A percentile compares a stretch with the other conserved stretches of the same genome.
phyloP scores from a whole-genome alignment of 2,113 vertebrate genomes.

The Atrichornis clamosus region DNA sequence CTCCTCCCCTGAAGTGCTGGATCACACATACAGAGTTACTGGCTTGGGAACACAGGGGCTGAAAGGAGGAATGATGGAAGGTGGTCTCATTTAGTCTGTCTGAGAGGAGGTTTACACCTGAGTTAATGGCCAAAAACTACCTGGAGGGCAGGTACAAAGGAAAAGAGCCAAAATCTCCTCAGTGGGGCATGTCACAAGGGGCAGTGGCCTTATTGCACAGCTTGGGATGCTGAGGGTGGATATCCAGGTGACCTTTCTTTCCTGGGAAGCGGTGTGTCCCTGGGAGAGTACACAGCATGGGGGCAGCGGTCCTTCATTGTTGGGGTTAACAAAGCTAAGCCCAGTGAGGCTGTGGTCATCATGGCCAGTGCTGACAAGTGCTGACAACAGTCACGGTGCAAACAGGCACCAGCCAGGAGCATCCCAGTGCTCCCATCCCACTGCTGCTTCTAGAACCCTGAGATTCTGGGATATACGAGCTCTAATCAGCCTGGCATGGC shows the following conservation, averaged over 20 bases:
- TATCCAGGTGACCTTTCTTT: background rate
- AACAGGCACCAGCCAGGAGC: background rate
- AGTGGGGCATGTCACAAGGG: background rate
- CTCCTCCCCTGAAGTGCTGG: background rate
- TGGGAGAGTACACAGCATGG: background rate
- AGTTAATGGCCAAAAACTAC: background rate
- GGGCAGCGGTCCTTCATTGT: accelerated
- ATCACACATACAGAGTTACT: accelerated
- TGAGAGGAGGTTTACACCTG: background rate
- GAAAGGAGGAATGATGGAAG: background rate
- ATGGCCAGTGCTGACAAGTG: background rate
- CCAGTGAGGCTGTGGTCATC: accelerated
- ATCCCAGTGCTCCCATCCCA: background rate
- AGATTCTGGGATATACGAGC: background rate
- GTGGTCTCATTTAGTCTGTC: background rate
- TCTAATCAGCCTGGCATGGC: background rate
- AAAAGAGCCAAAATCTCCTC: background rate
- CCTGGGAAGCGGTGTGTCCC: background rate
- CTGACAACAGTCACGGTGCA: background rate
- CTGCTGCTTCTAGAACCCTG: background rate
- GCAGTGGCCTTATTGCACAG: background rate
- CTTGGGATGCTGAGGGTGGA: background rate
- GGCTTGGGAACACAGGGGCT: accelerated
- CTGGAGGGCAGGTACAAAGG: background rate
- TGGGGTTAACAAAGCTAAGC: background rate